These are phyloP conservation scores for Aegotheles bennettii DNA, from an alignment of 2,113 vertebrate species.

Conservation along the genomic window DNA sequence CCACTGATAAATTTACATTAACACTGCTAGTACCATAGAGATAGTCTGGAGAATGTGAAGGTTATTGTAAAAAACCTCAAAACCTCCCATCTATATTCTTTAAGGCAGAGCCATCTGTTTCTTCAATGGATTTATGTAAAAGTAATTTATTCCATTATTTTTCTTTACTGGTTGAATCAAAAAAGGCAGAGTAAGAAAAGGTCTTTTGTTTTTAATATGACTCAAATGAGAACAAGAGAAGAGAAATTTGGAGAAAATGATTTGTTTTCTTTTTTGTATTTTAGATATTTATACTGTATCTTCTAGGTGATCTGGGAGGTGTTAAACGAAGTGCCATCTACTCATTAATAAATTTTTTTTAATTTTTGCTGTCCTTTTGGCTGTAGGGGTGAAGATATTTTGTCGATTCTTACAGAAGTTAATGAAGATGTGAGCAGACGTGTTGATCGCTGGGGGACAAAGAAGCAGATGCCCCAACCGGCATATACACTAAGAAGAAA, in stretches of 20 bases:
- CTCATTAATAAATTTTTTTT: neutral
- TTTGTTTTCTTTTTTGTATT: neutral
- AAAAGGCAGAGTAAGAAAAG: neutral
- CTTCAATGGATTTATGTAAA: neutral
- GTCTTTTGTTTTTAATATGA: neutral
- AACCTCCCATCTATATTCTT: neutral
- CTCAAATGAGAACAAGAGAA: neutral
- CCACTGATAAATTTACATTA: neutral
- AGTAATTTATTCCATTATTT: neutral
- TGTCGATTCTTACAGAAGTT: constrained; percentile 87
- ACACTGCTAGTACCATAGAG: neutral
- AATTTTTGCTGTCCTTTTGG: neutral
- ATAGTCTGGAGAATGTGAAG: neutral
- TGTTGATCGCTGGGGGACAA: neutral
- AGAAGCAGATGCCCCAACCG: constrained; percentile 89
- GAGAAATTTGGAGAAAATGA: neutral
- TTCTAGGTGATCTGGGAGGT: neutral
- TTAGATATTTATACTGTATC: neutral
- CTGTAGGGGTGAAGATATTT: constrained; percentile 76
- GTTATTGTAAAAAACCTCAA: neutral
- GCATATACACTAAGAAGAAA: constrained; percentile 78
- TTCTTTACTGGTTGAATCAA: neutral
- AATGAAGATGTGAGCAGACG: constrained; percentile 81
- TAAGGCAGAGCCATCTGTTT: neutral
- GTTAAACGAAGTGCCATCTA: neutral